These are phyloP conservation scores for Pycnonotus jocosus DNA, from an alignment of 2,113 vertebrate genomes.

Conservation along the genomic window DNA sequence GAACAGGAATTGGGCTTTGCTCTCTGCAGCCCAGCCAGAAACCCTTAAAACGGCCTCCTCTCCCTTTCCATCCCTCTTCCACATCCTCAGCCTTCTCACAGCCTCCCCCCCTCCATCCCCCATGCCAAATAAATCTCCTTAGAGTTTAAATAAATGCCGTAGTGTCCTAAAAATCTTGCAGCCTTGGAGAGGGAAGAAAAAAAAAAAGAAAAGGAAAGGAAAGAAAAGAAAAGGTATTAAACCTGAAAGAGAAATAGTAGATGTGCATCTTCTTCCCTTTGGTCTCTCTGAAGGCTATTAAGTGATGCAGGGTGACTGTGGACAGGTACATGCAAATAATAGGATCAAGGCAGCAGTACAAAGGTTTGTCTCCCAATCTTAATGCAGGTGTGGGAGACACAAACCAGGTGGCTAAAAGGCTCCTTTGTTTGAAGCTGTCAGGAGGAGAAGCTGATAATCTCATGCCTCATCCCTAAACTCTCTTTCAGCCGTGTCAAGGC, in stretches of 20 bases:
- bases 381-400: slow-evolving; percentile 93
- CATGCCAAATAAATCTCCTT: slow-evolving; percentile 18
- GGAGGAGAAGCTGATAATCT: slow-evolving; percentile 86
- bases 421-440: slow-evolving; percentile 94
- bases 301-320: slow-evolving; percentile 59
- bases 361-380: slow-evolving; percentile 67
- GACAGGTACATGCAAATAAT: slow-evolving; percentile 77
- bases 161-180: slow-evolving; percentile 7
- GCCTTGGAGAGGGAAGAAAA: background rate
- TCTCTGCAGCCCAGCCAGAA: background rate
- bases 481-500: slow-evolving; percentile 80
- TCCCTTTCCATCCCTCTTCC: background rate
- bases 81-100: background rate
- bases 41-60: background rate
- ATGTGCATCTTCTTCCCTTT: slow-evolving; percentile 60
- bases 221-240: slow-evolving; percentile 8
- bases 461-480: slow-evolving; percentile 77
- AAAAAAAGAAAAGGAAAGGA: fast-evolving
- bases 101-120: background rate
- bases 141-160: slow-evolving; percentile 3
- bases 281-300: slow-evolving; percentile 69
- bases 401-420: slow-evolving; percentile 87
- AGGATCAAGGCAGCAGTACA: slow-evolving; percentile 72
- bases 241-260: slow-evolving; percentile 62
- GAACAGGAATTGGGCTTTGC: background rate